Evolutionary conservation across 2,888 invertebrate genomes (phyloP).

Genomic region (Drosophila bunnanda): DNA sequence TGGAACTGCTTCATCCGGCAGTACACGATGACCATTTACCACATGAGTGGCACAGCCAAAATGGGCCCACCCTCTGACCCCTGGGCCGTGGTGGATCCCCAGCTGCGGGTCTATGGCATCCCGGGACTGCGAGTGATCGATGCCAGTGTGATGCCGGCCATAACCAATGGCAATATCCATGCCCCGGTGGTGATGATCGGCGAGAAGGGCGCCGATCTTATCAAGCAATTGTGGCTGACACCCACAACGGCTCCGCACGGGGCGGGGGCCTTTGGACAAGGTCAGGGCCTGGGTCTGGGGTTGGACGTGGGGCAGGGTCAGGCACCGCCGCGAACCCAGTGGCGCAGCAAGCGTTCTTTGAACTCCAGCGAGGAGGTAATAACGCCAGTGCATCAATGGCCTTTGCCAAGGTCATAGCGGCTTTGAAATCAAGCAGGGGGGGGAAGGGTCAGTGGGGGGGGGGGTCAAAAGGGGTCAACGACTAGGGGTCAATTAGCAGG

Average conservation of each 20-base stretch:
- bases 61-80: constrained; percentile 92
- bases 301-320: constrained; percentile 18
- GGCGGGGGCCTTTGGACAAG: constrained; percentile 34
- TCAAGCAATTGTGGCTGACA: constrained; percentile 89
- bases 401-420: constrained; percentile 67
- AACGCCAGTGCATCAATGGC: constrained; percentile 51
- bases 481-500: constrained; percentile 5
- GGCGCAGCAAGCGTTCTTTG: constrained; percentile 36
- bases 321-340: constrained; percentile 10
- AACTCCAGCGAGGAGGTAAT: constrained; percentile 1
- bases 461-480: constrained; percentile 4
- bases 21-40: constrained; percentile 95
- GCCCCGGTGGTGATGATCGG: constrained; percentile 95
- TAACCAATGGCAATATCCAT: constrained; percentile 94
- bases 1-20: constrained; percentile 94
- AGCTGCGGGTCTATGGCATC: constrained; percentile 91
- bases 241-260: constrained; percentile 37
- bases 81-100: constrained; percentile 92
- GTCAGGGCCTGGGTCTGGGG: constrained; percentile 2
- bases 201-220: constrained; percentile 93
- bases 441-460: neutral
- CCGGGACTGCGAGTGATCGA: constrained; percentile 93
- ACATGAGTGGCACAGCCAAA: constrained; percentile 92
- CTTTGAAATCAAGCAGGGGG: neutral
- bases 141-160: constrained; percentile 94